phyloP scores from a whole-genome alignment of 2,797 vertebrate species.

The Scolopax bukidnonensis region DNA sequence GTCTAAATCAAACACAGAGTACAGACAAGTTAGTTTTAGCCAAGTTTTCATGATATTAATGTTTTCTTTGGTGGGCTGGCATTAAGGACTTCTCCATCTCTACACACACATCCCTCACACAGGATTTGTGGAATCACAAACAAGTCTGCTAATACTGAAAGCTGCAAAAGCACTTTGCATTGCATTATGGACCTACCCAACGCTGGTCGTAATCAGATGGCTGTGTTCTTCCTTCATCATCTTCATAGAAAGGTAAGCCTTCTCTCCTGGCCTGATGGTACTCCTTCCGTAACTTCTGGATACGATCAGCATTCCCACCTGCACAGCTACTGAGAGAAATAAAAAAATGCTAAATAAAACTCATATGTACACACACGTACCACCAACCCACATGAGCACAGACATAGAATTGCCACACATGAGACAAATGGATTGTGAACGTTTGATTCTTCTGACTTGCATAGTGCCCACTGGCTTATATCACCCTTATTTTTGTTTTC shows the following conservation, averaged over 20 bases:
- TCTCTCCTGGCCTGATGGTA: conserved; percentile 92
- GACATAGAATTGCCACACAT: neutral
- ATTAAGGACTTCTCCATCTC: neutral
- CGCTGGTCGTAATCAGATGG: conserved; percentile 82
- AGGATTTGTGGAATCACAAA: neutral
- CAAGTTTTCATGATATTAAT: neutral
- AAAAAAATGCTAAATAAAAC: neutral
- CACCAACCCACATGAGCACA: neutral
- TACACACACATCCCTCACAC: neutral
- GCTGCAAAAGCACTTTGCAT: neutral
- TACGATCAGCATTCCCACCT: conserved; percentile 83
- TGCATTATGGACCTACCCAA: conserved; percentile 80
- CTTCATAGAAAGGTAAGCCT: conserved; percentile 86
- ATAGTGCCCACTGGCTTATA: neutral
- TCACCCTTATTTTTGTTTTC: neutral
- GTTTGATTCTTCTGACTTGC: neutral
- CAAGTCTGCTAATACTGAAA: neutral
- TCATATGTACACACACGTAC: neutral
- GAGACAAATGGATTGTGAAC: neutral
- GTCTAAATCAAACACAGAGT: neutral
- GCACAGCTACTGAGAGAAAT: conserved; percentile 70
- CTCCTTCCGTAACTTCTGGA: conserved; percentile 92
- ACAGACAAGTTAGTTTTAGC: neutral
- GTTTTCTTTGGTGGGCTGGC: neutral
- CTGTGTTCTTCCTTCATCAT: conserved; percentile 80